A percentile compares a stretch with the other conserved stretches of the same genome.
These are phyloP conservation scores for Mormyrops attenuatus DNA, from an alignment of 2,797 vertebrate species.

Conservation along the genomic window DNA sequence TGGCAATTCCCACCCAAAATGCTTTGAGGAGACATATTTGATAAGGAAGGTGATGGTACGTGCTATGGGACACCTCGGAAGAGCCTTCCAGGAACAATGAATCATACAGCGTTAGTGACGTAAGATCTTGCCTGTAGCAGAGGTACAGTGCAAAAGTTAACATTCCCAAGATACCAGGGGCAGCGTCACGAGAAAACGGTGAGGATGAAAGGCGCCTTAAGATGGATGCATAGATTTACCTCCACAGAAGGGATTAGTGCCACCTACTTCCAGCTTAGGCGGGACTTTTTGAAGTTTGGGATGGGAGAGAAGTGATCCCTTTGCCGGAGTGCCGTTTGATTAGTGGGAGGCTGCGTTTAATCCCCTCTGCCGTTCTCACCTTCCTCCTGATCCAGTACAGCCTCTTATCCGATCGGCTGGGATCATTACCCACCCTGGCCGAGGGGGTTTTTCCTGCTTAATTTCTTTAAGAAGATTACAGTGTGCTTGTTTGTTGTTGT, in stretches of 20 bases:
- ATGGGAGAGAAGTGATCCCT: constrained; percentile 49
- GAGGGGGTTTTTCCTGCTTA: constrained; percentile 64
- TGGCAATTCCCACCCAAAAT: background rate
- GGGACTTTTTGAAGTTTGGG: constrained; percentile 50
- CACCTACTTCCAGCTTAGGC: constrained; percentile 50
- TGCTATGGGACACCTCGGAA: background rate
- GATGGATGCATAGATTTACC: constrained; percentile 58
- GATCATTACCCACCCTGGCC: constrained; percentile 64
- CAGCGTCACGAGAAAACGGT: constrained; percentile 14
- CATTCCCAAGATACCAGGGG: constrained; percentile 23
- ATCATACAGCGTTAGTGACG: background rate
- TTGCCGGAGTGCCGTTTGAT: constrained; percentile 59
- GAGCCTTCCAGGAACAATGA: background rate
- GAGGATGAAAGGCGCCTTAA: constrained; percentile 32
- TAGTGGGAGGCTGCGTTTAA: constrained; percentile 59
- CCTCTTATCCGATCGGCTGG: constrained; percentile 61
- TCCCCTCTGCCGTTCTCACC: constrained; percentile 65
- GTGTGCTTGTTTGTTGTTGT: constrained; percentile 73
- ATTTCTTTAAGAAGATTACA: constrained; percentile 82
- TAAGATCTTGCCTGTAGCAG: constrained; percentile 16
- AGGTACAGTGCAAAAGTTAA: constrained; percentile 35
- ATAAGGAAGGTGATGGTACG: background rate
- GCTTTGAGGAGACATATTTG: background rate
- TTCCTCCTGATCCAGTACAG: constrained; percentile 62
- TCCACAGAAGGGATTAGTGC: constrained; percentile 49